These are phyloP conservation scores for Gari tellinella DNA, from an alignment of 2,888 invertebrate genomes.

Conservation along the genomic window DNA sequence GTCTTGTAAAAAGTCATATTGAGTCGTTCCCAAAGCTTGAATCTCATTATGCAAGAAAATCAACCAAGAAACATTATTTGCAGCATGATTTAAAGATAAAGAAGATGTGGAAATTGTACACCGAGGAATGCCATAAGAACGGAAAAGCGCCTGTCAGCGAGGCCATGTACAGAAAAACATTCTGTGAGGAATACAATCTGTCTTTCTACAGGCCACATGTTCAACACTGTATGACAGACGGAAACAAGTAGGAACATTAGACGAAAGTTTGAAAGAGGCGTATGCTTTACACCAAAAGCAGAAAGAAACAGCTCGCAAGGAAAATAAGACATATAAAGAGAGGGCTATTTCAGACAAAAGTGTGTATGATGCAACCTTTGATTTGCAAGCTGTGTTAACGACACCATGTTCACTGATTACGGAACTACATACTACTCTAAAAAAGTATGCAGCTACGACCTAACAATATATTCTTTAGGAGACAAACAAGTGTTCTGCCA, in stretches of 20 bases:
- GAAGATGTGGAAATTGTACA: too few relatives aligned
- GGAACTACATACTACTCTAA: conserved; percentile 38
- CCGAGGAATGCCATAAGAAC: too few relatives aligned
- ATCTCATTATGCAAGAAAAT: too few relatives aligned
- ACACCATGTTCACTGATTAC: conserved; percentile 31
- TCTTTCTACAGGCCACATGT: too few relatives aligned
- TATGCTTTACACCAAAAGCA: conserved; percentile 11
- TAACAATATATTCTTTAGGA: conserved; percentile 27
- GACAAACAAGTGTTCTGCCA: conserved; percentile 9
- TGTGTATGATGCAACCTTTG: conserved; percentile 17
- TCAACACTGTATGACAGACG: conserved; percentile 3
- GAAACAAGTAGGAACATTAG: not conserved
- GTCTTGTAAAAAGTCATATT: too few relatives aligned
- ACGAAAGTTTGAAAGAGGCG: conserved; percentile 4
- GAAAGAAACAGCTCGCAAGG: conserved; percentile 12
- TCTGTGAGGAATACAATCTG: too few relatives aligned
- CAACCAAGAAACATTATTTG: too few relatives aligned
- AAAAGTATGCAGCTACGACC: conserved; percentile 34
- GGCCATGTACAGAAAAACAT: too few relatives aligned
- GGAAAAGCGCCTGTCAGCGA: too few relatives aligned
- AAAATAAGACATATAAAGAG: conserved; percentile 20
- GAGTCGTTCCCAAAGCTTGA: too few relatives aligned
- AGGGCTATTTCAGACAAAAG: not conserved
- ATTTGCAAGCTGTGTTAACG: conserved; percentile 16
- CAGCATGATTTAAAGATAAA: too few relatives aligned